These are phyloP conservation scores for Yponomeuta plumbellus DNA, from an alignment of 2,888 invertebrate genomes.

Conservation along the genomic window DNA sequence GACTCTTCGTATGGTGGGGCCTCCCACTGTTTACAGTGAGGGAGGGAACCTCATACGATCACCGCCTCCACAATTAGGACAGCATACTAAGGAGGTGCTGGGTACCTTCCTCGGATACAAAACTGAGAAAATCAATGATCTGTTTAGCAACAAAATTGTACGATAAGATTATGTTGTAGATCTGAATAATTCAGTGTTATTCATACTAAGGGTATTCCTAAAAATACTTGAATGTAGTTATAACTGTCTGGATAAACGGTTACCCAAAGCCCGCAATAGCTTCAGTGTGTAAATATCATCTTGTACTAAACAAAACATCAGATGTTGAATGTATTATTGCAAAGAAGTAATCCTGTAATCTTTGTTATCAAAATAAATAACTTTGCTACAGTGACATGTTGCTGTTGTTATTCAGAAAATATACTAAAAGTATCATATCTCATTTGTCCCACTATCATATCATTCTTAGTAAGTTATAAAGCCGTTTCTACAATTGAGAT, in stretches of 20 bases:
- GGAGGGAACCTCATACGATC: conserved; percentile 81
- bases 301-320: too few species aligned
- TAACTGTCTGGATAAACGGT: too few species aligned
- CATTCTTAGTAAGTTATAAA: background rate
- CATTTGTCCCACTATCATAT: conserved; percentile 8
- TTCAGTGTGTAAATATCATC: too few species aligned
- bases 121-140: conserved; percentile 75
- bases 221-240: too few species aligned
- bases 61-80: conserved; percentile 90
- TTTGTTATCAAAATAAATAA: background rate
- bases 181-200: background rate
- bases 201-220: too few species aligned
- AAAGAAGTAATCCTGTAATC: background rate
- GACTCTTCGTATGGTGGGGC: conserved; percentile 86
- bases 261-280: too few species aligned
- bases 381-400: background rate
- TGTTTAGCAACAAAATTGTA: conserved; percentile 61
- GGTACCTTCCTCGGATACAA: conserved; percentile 80
- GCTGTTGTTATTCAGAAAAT: background rate
- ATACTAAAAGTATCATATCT: background rate
- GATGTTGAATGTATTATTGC: too few species aligned
- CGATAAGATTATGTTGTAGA: conserved; percentile 27
- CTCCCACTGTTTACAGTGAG: conserved; percentile 88
- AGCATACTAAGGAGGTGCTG: conserved; percentile 90
- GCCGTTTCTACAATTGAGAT: too few species aligned